Conservation (phyloP, 2,888 invertebrate genomes). For the Cancer borealis region DNA sequence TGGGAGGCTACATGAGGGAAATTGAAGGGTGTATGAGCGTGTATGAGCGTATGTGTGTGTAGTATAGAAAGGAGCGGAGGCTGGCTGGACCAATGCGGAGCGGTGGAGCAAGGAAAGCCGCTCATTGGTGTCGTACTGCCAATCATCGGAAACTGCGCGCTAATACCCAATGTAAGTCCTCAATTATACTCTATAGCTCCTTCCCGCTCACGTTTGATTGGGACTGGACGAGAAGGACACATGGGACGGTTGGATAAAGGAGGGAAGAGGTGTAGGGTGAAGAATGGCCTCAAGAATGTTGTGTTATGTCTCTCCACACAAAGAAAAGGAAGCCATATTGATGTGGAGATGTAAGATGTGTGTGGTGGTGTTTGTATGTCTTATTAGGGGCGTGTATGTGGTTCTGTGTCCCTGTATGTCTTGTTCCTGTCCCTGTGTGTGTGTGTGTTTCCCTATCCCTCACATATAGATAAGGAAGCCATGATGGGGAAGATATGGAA, state of each 20-base stretch:
- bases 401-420: neutral
- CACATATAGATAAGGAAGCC: too few species aligned
- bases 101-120: constrained; percentile 72
- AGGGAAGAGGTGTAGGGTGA: neutral
- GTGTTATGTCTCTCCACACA: constrained; percentile 22
- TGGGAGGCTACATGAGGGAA: too few species aligned
- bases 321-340: constrained; percentile 71
- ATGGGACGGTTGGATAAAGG: neutral
- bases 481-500: neutral
- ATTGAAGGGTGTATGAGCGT: constrained; percentile 8
- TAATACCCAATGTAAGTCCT: constrained; percentile 77
- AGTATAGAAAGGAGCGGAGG: constrained; percentile 54
- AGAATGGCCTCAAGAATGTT: neutral
- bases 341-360: constrained; percentile 15
- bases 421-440: neutral
- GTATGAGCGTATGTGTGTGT: constrained; percentile 64
- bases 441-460: neutral
- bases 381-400: too few species aligned
- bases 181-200: constrained; percentile 77
- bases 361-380: neutral
- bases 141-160: constrained; percentile 77
- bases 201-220: constrained; percentile 77
- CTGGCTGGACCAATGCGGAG: constrained; percentile 73
- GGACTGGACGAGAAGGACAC: constrained; percentile 54
- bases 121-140: constrained; percentile 77